phyloP scores from a whole-genome alignment of 2,888 invertebrate genomes.

The Leucozona laternaria region DNA sequence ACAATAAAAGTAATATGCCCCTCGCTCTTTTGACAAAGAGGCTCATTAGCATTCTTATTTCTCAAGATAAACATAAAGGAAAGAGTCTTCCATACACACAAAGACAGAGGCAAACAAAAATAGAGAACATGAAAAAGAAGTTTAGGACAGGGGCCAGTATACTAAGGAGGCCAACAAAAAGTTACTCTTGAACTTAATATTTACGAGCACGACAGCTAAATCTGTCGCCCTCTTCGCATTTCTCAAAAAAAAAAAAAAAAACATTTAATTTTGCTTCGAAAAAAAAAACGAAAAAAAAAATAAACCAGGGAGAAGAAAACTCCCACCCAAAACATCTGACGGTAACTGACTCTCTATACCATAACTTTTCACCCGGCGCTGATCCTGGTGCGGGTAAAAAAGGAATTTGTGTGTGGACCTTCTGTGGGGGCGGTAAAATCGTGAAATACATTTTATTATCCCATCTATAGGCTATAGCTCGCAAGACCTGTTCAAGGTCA shows the following conservation, averaged over 20 bases:
- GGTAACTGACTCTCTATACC: conserved; percentile 33
- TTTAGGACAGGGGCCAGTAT: conserved; percentile 6
- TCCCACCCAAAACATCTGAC: conserved; percentile 50
- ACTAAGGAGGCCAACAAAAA: conserved; percentile 17
- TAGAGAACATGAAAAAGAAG: neutral
- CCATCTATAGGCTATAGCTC: conserved; percentile 66
- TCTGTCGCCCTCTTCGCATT: conserved; percentile 17
- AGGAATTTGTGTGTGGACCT: conserved; percentile 30
- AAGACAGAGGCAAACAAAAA: conserved; percentile 3
- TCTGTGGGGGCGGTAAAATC: conserved; percentile 38
- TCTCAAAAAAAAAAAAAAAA: neutral
- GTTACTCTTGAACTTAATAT: conserved; percentile 54
- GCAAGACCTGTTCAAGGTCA: conserved; percentile 77
- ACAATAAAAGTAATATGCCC: conserved; percentile 60
- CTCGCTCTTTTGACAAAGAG: conserved; percentile 58
- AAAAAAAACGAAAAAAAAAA: neutral
- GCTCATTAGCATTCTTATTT: conserved; percentile 60
- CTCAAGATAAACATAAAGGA: conserved; percentile 9
- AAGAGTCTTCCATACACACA: neutral
- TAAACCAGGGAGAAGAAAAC: neutral
- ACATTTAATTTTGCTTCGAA: conserved; percentile 20
- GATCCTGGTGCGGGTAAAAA: neutral
- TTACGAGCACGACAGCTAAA: conserved; percentile 63
- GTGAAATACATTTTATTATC: conserved; percentile 60
- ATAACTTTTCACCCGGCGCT: conserved; percentile 12